Evolutionary conservation across 1,140 invertebrate species (phyloP).

Genomic region (Parapsyche elsis): DNA sequence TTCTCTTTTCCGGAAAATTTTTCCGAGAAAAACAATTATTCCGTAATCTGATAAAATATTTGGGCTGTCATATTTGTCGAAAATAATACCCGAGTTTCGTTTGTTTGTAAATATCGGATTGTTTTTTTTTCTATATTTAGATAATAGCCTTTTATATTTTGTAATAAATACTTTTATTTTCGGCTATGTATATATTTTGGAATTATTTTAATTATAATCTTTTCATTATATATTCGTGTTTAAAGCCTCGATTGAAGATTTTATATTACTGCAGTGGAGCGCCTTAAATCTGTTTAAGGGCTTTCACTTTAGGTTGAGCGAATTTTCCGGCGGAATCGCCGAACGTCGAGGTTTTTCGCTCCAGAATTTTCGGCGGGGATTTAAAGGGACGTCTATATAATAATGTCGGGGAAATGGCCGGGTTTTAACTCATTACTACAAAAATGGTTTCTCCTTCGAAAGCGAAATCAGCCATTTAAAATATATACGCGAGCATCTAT

Average conservation of each 20-base stretch:
- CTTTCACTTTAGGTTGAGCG: conserved; percentile 11
- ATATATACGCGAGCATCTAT: too few relatives aligned
- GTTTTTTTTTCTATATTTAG: background rate
- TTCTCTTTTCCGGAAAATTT: background rate
- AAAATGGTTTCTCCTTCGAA: background rate
- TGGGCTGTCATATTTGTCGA: background rate
- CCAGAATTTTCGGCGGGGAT: background rate
- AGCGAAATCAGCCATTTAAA: too few relatives aligned
- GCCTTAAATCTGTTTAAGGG: conserved; percentile 17
- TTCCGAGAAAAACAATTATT: background rate
- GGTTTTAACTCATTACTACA: background rate
- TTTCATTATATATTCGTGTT: background rate
- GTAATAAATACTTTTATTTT: too few relatives aligned
- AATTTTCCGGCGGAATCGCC: background rate
- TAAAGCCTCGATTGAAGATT: background rate
- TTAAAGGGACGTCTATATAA: conserved; percentile 14
- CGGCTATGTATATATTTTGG: too few relatives aligned
- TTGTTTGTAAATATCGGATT: background rate
- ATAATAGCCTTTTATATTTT: too few relatives aligned
- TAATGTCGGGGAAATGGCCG: background rate
- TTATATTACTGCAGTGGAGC: background rate
- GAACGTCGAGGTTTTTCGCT: background rate
- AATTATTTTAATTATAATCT: too few relatives aligned
- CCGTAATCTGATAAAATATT: background rate
- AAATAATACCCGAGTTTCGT: background rate